phyloP scores from a whole-genome alignment of 1,140 invertebrate genomes.

The Eriosoma lanigerum region DNA sequence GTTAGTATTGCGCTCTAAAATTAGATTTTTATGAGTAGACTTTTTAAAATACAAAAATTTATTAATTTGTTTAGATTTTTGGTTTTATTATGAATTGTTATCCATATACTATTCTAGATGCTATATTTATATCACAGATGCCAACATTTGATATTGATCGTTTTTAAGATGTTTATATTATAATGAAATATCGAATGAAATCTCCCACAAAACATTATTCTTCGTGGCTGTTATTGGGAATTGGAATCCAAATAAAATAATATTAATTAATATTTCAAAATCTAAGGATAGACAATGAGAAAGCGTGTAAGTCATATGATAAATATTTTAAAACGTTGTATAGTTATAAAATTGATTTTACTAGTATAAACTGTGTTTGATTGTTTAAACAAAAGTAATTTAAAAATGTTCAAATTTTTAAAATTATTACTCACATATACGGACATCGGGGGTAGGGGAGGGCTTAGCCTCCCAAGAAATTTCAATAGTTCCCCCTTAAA shows the following conservation, averaged over 20 bases:
- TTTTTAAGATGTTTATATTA: constrained; percentile 6
- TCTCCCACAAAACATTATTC: neutral
- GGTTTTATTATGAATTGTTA: neutral
- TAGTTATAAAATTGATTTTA: too few species aligned
- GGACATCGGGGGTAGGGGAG: too few species aligned
- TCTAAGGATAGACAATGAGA: neutral
- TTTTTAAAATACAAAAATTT: neutral
- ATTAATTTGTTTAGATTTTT: neutral
- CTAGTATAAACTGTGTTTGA: too few species aligned
- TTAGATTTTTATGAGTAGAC: neutral
- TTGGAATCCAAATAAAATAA: too few species aligned
- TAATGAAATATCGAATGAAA: neutral
- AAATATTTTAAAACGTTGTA: too few species aligned
- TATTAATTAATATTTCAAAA: neutral
- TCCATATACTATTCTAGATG: too few species aligned
- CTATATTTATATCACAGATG: constrained; percentile 16
- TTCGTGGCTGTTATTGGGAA: neutral
- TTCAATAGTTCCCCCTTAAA: too few species aligned
- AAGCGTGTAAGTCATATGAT: neutral
- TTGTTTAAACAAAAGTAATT: too few species aligned
- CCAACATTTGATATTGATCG: neutral
- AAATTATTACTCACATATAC: too few species aligned
- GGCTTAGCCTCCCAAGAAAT: too few species aligned
- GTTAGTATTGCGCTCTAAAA: neutral
- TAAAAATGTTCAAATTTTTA: too few species aligned